A percentile compares a stretch with the other conserved stretches of the same genome.
Evolutionary conservation across 2,888 invertebrate species (phyloP).

Genomic region (Chaitophorus viminalis): DNA sequence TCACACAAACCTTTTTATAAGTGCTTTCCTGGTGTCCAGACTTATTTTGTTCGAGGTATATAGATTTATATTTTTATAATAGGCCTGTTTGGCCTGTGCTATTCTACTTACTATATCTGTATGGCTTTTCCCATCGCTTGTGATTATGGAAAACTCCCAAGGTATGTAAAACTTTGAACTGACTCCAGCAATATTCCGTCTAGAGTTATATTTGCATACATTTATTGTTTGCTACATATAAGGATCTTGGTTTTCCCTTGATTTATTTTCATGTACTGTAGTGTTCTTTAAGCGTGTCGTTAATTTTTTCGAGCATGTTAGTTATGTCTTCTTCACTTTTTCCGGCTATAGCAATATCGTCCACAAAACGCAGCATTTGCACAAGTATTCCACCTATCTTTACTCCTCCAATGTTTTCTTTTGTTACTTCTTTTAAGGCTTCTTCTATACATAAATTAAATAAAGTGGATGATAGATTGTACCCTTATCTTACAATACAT

Average conservation of each 20-base stretch:
- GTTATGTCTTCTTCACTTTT: conserved; percentile 3
- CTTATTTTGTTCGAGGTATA: neutral
- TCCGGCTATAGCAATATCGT: neutral
- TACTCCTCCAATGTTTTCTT: too few relatives aligned
- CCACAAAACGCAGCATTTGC: neutral
- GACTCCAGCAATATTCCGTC: too few relatives aligned
- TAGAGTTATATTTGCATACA: too few relatives aligned
- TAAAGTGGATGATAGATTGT: too few relatives aligned
- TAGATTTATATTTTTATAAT: neutral
- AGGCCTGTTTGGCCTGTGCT: neutral
- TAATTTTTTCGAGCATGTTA: neutral
- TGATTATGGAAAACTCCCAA: neutral
- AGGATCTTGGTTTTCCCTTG: neutral
- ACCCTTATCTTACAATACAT: too few relatives aligned
- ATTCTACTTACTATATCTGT: too few relatives aligned
- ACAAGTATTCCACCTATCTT: too few relatives aligned
- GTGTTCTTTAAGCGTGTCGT: conserved; percentile 6
- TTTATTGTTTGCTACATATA: too few relatives aligned
- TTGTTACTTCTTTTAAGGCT: too few relatives aligned
- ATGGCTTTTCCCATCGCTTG: neutral
- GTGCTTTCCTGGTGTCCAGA: neutral
- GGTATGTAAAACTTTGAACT: neutral
- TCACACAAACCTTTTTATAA: neutral
- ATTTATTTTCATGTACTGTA: conserved; percentile 20
- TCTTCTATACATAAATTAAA: too few relatives aligned